Conservation (phyloP, 2,888 invertebrate genomes). For the Tortrix viridana region DNA sequence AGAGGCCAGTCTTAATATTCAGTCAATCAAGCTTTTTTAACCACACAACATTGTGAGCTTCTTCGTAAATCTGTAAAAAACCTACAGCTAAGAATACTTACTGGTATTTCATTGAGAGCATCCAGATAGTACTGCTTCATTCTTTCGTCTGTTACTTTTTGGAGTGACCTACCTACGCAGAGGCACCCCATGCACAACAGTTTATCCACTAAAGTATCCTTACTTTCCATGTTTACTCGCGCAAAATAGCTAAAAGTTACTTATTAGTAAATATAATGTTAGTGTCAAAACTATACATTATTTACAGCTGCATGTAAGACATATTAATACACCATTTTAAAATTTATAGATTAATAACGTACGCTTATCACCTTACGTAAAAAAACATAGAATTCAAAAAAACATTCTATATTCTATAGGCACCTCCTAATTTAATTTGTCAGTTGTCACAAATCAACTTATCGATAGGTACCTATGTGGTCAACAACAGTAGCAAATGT, state of each 20-base stretch:
- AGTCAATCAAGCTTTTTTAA: too few species aligned
- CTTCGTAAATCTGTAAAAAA: too few species aligned
- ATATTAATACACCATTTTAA: background rate
- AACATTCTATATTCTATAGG: slow-evolving; percentile 34
- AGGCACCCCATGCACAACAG: slow-evolving; percentile 69
- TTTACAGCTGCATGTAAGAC: background rate
- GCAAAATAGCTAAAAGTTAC: background rate
- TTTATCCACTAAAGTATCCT: slow-evolving; percentile 51
- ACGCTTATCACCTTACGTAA: slow-evolving; percentile 6
- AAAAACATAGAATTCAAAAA: slow-evolving; percentile 38
- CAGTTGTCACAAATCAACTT: background rate
- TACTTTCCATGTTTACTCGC: slow-evolving; percentile 52
- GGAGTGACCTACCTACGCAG: slow-evolving; percentile 60
- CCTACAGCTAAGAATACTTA: slow-evolving; percentile 48
- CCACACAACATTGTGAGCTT: too few species aligned
- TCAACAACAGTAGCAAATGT: too few species aligned
- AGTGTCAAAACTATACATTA: background rate
- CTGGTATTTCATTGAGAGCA: slow-evolving; percentile 65
- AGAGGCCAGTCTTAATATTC: too few species aligned
- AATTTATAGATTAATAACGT: background rate
- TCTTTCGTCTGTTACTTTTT: slow-evolving; percentile 57
- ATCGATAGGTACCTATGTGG: background rate
- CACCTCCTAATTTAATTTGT: background rate
- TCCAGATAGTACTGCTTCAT: slow-evolving; percentile 61
- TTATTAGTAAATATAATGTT: slow-evolving; percentile 28